A percentile compares a stretch with the other conserved stretches of the same genome.
Conservation (phyloP, 2,888 invertebrate species). For the Mycalesis mineus region DNA sequence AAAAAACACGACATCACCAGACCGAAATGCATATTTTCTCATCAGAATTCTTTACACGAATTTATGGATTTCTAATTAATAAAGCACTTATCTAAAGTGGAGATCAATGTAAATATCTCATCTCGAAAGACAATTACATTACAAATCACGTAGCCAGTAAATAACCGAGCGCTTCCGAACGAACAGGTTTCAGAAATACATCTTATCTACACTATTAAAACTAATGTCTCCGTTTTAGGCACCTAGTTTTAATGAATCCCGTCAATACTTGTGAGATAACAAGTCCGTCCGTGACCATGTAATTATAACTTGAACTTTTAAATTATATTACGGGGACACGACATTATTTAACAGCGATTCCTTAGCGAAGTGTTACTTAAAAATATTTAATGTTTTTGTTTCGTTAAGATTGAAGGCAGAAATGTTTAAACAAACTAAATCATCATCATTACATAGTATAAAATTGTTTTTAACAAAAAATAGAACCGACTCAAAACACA, state of each 20-base stretch:
- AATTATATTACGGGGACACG: neutral
- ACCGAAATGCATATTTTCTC: constrained; percentile 22
- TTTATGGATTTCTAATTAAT: constrained; percentile 36
- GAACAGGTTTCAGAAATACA: constrained; percentile 31
- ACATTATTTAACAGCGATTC: no score
- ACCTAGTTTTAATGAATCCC: constrained; percentile 30
- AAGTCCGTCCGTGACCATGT: constrained; percentile 15
- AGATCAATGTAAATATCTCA: constrained; percentile 34
- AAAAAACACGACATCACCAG: constrained; percentile 3
- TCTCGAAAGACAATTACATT: constrained; percentile 35
- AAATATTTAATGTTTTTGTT: no score
- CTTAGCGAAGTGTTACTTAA: no score
- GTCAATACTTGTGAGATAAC: constrained; percentile 23
- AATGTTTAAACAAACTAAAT: no score
- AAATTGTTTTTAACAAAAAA: no score
- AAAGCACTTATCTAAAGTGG: constrained; percentile 35
- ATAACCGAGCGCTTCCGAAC: constrained; percentile 28
- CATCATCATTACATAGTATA: no score
- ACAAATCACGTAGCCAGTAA: constrained; percentile 33
- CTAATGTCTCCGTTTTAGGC: constrained; percentile 35
- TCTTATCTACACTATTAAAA: constrained; percentile 35
- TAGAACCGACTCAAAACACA: no score
- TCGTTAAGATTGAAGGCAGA: no score
- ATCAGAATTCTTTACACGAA: constrained; percentile 31
- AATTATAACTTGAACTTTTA: constrained; percentile 6